Percentiles rank a stretch among this genome's conserved stretches.
phyloP scores from a whole-genome alignment of 2,888 invertebrate genomes.

The Caenorhabditis zanzibari region DNA sequence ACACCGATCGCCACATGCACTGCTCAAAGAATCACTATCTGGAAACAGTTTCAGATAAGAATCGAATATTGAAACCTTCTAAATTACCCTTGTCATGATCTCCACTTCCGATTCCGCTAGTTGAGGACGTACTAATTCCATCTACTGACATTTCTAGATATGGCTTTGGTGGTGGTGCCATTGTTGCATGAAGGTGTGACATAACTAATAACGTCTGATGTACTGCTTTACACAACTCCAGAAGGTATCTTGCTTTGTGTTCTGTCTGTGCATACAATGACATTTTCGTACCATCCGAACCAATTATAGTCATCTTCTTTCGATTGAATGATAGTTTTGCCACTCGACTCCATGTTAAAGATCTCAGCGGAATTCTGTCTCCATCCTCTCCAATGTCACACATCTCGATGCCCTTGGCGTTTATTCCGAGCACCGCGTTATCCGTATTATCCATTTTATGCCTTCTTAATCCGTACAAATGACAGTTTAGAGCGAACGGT shows the following conservation, averaged over 20 bases:
- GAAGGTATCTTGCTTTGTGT: slow-evolving; percentile 93
- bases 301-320: slow-evolving; percentile 95
- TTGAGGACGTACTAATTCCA: slow-evolving; percentile 67
- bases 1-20: slow-evolving; percentile 65
- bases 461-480: slow-evolving; percentile 89
- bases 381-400: slow-evolving; percentile 83
- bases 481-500: slow-evolving; percentile 92
- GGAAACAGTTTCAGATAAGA: not conserved
- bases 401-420: slow-evolving; percentile 86
- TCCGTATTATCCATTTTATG: slow-evolving; percentile 86
- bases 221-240: slow-evolving; percentile 92
- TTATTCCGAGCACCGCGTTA: slow-evolving; percentile 91
- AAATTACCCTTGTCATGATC: slow-evolving; percentile 62
- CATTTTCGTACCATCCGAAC: slow-evolving; percentile 86
- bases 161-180: slow-evolving; percentile 68
- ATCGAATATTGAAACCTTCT: not conserved
- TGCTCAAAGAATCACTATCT: slow-evolving; percentile 70
- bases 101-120: slow-evolving; percentile 66
- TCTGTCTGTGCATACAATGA: slow-evolving; percentile 94
- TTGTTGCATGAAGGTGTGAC: slow-evolving; percentile 69
- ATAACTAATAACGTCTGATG: slow-evolving; percentile 92
- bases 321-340: slow-evolving; percentile 87
- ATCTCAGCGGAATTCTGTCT: slow-evolving; percentile 86
- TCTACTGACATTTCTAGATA: slow-evolving; percentile 73
- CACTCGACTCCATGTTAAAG: slow-evolving; percentile 96